phyloP scores from a whole-genome alignment of 2,888 invertebrate genomes.

The Coelopa pilipes region DNA sequence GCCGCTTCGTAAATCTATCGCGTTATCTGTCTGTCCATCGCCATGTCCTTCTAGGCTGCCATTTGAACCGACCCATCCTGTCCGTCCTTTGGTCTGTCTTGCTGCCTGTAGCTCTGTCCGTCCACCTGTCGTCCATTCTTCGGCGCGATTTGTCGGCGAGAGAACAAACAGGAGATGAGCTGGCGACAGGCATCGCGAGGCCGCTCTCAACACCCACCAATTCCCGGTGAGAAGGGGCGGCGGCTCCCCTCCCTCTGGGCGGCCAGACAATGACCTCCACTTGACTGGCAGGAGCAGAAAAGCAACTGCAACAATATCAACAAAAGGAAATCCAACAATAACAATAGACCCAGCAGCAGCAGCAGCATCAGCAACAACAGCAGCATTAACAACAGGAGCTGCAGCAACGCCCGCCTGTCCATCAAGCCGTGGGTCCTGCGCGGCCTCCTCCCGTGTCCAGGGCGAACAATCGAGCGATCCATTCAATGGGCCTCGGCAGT shows the following conservation, averaged over 20 bases:
- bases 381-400: not conserved
- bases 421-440: slow-evolving; percentile 38
- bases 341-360: too few species aligned
- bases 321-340: too few species aligned
- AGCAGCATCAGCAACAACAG: not conserved
- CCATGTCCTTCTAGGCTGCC: not conserved
- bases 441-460: not conserved
- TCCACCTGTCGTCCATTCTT: slow-evolving; percentile 33
- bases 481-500: slow-evolving; percentile 19
- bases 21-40: not conserved
- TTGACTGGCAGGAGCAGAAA: not conserved
- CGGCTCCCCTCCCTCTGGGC: slow-evolving; percentile 29
- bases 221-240: slow-evolving; percentile 32
- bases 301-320: too few species aligned
- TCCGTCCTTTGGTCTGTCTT: slow-evolving; percentile 32
- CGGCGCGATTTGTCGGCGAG: slow-evolving; percentile 39
- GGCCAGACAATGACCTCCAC: slow-evolving; percentile 26
- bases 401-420: slow-evolving; percentile 43
- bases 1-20: not conserved
- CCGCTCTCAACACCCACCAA: slow-evolving; percentile 45
- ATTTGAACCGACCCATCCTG: slow-evolving; percentile 21
- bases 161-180: slow-evolving; percentile 6
- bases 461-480: slow-evolving; percentile 38
- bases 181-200: slow-evolving; percentile 41
- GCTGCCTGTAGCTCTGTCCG: slow-evolving; percentile 15